Evolutionary conservation across 2,888 invertebrate species (phyloP).

Genomic region (Auanema sp.): DNA sequence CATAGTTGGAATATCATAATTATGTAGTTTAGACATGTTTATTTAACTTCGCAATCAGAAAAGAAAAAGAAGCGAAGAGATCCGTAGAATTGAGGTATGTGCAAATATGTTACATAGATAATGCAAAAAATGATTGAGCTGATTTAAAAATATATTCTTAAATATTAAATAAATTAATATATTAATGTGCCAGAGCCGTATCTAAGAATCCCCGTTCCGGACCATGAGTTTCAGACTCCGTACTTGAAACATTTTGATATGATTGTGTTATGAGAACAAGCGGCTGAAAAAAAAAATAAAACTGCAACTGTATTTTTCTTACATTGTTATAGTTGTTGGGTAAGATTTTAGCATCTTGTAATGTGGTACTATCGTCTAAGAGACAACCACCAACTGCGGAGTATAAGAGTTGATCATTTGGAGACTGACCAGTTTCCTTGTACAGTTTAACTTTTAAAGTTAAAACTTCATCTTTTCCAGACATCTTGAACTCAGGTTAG

Average conservation of each 20-base stretch:
- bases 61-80: constrained; percentile 2
- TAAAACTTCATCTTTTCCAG: constrained; percentile 40
- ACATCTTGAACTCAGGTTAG: constrained; percentile 34
- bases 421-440: constrained; percentile 34
- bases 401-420: constrained; percentile 41
- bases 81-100: background rate
- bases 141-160: background rate
- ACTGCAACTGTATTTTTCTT: background rate
- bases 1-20: background rate
- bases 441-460: constrained; percentile 55
- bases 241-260: constrained; percentile 13
- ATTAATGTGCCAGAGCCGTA: constrained; percentile 52
- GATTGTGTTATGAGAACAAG: constrained; percentile 36
- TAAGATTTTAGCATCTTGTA: constrained; percentile 43
- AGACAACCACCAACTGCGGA: constrained; percentile 24
- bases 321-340: constrained; percentile 52
- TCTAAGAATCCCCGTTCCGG: constrained; percentile 58
- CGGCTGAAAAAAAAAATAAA: constrained; percentile 33
- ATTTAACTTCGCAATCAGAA: background rate
- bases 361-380: constrained; percentile 46
- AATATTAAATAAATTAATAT: constrained; percentile 1
- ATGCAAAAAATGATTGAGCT: constrained; percentile 8
- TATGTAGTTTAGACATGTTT: background rate
- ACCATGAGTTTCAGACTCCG: constrained; percentile 27
- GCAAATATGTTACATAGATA: constrained; percentile 3